A percentile compares a stretch with the other conserved stretches of the same genome.
phyloP scores from a whole-genome alignment of 2,888 invertebrate species.

The Harpalus rubripes region DNA sequence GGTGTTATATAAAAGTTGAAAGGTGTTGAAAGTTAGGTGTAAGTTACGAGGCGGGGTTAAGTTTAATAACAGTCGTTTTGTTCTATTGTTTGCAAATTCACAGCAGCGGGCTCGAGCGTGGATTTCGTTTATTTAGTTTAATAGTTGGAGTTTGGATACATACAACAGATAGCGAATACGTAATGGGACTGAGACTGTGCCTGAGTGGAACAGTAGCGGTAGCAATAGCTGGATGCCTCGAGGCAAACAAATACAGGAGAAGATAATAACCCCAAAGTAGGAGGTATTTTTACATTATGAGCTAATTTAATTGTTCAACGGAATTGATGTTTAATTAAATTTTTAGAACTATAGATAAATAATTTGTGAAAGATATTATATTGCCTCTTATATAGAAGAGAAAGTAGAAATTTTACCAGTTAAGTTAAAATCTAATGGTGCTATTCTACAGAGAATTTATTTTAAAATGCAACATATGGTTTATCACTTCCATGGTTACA shows the following conservation, averaged over 20 bases:
- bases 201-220: neutral
- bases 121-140: slow-evolving; percentile 64
- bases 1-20: slow-evolving; percentile 32
- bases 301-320: neutral
- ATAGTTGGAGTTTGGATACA: slow-evolving; percentile 62
- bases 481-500: too few relatives aligned
- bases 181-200: slow-evolving; percentile 10
- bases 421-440: too few relatives aligned
- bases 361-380: neutral
- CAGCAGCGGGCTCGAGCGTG: slow-evolving; percentile 29
- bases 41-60: slow-evolving; percentile 51
- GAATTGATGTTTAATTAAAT: slow-evolving; percentile 10
- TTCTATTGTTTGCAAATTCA: slow-evolving; percentile 63
- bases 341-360: neutral
- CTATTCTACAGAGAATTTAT: too few relatives aligned
- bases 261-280: neutral
- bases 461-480: too few relatives aligned
- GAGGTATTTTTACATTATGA: neutral
- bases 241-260: too few relatives aligned
- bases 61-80: slow-evolving; percentile 63
- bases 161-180: slow-evolving; percentile 56
- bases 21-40: slow-evolving; percentile 6
- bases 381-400: too few relatives aligned
- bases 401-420: too few relatives aligned
- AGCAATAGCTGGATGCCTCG: neutral